Evolutionary conservation across 2,797 vertebrate genomes (phyloP).

Genomic region (Poecilia velifera): DNA sequence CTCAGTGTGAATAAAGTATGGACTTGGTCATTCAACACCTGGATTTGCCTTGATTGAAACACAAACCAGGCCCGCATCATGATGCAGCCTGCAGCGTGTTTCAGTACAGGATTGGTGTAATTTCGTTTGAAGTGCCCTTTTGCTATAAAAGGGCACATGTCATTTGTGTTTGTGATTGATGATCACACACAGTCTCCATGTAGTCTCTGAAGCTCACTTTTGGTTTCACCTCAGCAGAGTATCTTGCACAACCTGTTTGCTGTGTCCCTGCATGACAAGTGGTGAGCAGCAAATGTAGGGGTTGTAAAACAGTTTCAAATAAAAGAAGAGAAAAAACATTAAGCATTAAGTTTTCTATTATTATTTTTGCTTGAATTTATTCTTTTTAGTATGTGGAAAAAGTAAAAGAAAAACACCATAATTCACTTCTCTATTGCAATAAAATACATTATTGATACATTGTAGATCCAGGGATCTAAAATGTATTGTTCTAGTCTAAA

Average conservation of each 20-base stretch:
- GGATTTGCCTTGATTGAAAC: neutral
- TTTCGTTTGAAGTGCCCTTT: neutral
- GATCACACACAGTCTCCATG: neutral
- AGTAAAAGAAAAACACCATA: too few relatives aligned
- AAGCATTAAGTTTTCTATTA: too few relatives aligned
- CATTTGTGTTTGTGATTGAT: neutral
- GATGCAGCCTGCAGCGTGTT: neutral
- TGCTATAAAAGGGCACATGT: neutral
- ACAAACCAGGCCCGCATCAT: neutral
- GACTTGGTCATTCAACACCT: neutral
- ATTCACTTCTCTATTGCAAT: too few relatives aligned
- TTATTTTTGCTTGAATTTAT: too few relatives aligned
- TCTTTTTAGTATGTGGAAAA: too few relatives aligned
- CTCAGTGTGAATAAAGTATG: neutral
- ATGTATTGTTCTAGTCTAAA: too few relatives aligned
- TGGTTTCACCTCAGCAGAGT: neutral
- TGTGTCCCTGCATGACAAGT: neutral
- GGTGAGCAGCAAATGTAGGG: neutral
- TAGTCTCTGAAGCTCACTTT: neutral
- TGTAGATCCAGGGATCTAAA: too few relatives aligned
- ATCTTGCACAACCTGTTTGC: neutral
- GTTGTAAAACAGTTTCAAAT: too few relatives aligned
- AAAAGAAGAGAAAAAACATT: too few relatives aligned
- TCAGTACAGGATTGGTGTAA: neutral
- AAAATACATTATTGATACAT: too few relatives aligned